A percentile compares a stretch with the other conserved stretches of the same genome.
phyloP scores from a whole-genome alignment of 2,797 vertebrate species.

The Heteromormyrus szaboi region DNA sequence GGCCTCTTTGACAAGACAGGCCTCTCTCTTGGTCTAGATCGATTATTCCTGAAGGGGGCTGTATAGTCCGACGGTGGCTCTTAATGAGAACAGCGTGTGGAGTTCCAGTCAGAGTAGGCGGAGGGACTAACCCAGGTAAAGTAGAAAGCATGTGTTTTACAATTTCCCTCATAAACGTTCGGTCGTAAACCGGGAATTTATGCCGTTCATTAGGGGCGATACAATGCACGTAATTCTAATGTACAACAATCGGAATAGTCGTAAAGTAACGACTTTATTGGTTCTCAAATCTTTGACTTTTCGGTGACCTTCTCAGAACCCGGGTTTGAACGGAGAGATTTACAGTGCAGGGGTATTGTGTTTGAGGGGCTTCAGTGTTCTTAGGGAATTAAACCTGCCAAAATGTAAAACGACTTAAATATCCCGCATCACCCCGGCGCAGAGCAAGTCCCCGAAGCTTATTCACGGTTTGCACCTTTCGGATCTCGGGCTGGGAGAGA shows the following conservation, averaged over 20 bases:
- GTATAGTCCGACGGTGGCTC: not conserved
- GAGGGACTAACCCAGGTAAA: conserved; percentile 64
- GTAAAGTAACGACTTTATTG: conserved; percentile 72
- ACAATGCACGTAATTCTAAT: conserved; percentile 76
- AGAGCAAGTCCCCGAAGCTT: conserved; percentile 64
- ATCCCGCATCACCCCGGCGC: conserved; percentile 57
- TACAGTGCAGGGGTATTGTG: conserved; percentile 52
- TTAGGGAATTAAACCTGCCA: conserved; percentile 70
- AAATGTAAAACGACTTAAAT: conserved; percentile 66
- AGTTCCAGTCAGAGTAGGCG: conserved; percentile 57
- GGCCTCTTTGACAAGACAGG: conserved; percentile 46
- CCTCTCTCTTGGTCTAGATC: conserved; percentile 49
- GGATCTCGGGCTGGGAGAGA: conserved; percentile 46
- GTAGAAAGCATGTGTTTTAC: conserved; percentile 73
- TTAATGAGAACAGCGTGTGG: conserved; percentile 67
- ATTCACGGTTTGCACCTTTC: conserved; percentile 62
- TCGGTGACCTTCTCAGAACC: conserved; percentile 62
- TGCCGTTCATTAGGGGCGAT: conserved; percentile 72
- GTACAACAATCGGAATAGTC: conserved; percentile 73
- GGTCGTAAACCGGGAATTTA: conserved; percentile 73
- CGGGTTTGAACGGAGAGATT: conserved; percentile 61
- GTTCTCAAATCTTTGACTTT: conserved; percentile 68
- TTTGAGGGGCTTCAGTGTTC: conserved; percentile 60
- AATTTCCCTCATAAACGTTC: conserved; percentile 64
- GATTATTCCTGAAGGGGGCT: conserved; percentile 43